phyloP scores from a whole-genome alignment of 1,140 invertebrate species.

The Proales similis region DNA sequence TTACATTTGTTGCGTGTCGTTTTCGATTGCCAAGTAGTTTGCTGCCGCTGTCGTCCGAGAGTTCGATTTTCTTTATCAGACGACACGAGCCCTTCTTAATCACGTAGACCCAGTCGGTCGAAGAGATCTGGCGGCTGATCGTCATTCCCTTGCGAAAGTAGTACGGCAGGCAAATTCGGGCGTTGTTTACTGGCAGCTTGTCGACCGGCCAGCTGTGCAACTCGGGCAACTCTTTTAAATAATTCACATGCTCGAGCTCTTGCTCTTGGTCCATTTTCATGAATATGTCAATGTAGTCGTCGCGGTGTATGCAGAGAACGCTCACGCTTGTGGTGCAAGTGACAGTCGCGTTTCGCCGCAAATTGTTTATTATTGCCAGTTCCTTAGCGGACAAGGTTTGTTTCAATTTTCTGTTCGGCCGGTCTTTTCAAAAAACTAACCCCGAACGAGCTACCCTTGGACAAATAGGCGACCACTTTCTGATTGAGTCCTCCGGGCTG shows the following conservation, averaged over 20 bases:
- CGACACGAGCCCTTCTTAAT: slow-evolving; percentile 38
- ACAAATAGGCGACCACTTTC: slow-evolving; percentile 37
- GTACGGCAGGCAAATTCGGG: slow-evolving; percentile 46
- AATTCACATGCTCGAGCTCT: slow-evolving; percentile 39
- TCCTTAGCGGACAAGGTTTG: slow-evolving; percentile 34
- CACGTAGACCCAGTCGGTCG: slow-evolving; percentile 39
- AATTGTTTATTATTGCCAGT: slow-evolving; percentile 39
- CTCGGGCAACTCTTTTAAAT: slow-evolving; percentile 37
- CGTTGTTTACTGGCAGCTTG: slow-evolving; percentile 45
- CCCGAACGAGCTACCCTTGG: slow-evolving; percentile 38
- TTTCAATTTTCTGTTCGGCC: background rate
- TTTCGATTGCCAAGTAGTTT: no score
- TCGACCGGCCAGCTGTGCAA: slow-evolving; percentile 46
- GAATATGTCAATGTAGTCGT: slow-evolving; percentile 40
- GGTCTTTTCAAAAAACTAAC: slow-evolving; percentile 6
- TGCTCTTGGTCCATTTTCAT: slow-evolving; percentile 35
- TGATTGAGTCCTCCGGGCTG: slow-evolving; percentile 30
- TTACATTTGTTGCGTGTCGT: no score
- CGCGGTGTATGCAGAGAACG: slow-evolving; percentile 37
- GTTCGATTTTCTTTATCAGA: slow-evolving; percentile 37
- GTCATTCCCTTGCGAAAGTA: slow-evolving; percentile 44
- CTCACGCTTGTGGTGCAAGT: slow-evolving; percentile 38
- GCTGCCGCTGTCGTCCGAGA: no score
- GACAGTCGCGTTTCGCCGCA: slow-evolving; percentile 39
- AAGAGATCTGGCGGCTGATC: slow-evolving; percentile 37